Evolutionary conservation across 2,888 invertebrate species (phyloP), one percentile per base, ranked within the genome.

Genomic region (Brachylomia viminalis): DNA sequence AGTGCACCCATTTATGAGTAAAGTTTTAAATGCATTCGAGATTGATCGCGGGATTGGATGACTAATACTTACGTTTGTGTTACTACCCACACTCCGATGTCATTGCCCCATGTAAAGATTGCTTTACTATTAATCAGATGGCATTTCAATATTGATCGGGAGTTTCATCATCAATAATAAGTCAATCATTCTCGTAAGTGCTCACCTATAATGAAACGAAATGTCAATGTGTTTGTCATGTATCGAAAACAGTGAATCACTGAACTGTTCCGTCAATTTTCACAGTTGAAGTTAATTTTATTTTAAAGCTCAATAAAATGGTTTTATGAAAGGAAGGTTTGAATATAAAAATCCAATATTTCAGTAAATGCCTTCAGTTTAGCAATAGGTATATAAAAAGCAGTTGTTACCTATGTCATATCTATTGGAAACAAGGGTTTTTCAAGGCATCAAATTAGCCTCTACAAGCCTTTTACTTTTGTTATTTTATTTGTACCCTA

Each of bases 1-100:
- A 95, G 95, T 95, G 95, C 94, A 92, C 82, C 89, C 90, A 92
- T 93, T 94, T 92, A 92, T 91, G 91, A 89, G 89, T 83, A 86
- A 92, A 93, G 90, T 93, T 94, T 93, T 93, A 92, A 93, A 94
- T 93, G 90, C 84, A 79, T 77, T 78, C 69, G 87, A 88, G 91
- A 92, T 90, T 91, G 92, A 92, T 93, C 87, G 88, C 79, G 47
- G 85, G 89, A 89, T 92, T 91, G 89, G 79, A 87, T 91, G 87
- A 89, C 90, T 90, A 90, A 90, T 76, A 67, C 75, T 56, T 77
- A 67, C 75, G 59, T 77, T 83, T 79, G 67, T 84, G 68, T 79
- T 33, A 49, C 79, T 58, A 87, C 79, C 83, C 80, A 87, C 79
- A 75, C 69, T 20, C 33, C 49, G 65, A 70, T 77, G 73, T 74